A percentile compares a stretch with the other conserved stretches of the same genome.
These are phyloP conservation scores for Eutolmus rufibarbis DNA, from an alignment of 2,888 invertebrate genomes.

Conservation along the genomic window DNA sequence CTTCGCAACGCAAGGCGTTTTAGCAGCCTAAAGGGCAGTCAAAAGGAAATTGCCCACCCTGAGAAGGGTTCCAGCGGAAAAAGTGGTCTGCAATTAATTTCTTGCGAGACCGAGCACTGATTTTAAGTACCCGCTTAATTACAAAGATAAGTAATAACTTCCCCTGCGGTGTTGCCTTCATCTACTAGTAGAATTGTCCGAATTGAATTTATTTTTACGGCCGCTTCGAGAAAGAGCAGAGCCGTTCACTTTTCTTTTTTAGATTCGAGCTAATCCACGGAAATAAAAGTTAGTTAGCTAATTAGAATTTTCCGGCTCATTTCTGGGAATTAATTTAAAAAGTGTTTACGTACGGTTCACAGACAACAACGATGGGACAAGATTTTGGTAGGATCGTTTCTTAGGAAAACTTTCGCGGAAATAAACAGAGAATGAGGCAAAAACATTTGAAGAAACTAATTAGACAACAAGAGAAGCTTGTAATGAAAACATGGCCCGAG, in stretches of 20 bases:
- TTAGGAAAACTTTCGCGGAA: slow-evolving; percentile 8
- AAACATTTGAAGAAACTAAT: slow-evolving; percentile 39
- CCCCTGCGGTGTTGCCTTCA: background rate
- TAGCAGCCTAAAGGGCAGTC: background rate
- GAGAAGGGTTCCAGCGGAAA: slow-evolving; percentile 27
- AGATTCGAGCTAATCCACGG: background rate
- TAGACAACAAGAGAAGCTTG: slow-evolving; percentile 42
- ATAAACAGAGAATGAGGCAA: background rate
- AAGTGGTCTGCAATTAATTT: slow-evolving; percentile 47
- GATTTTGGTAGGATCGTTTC: background rate
- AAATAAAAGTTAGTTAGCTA: background rate
- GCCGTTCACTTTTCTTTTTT: background rate
- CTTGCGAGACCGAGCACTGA: slow-evolving; percentile 46
- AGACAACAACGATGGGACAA: background rate
- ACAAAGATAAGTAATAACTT: slow-evolving; percentile 44
- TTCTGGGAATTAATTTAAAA: slow-evolving; percentile 19
- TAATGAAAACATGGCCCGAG: slow-evolving; percentile 38
- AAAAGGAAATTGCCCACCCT: slow-evolving; percentile 8
- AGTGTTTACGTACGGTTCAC: background rate
- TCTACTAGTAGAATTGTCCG: background rate
- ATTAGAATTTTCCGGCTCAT: background rate
- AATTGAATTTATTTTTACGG: background rate
- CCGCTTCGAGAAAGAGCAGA: background rate
- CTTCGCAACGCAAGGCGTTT: background rate
- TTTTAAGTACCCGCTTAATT: slow-evolving; percentile 47